These are phyloP conservation scores for Scaptomyza hsui DNA, from an alignment of 1,140 invertebrate species.

Conservation along the genomic window DNA sequence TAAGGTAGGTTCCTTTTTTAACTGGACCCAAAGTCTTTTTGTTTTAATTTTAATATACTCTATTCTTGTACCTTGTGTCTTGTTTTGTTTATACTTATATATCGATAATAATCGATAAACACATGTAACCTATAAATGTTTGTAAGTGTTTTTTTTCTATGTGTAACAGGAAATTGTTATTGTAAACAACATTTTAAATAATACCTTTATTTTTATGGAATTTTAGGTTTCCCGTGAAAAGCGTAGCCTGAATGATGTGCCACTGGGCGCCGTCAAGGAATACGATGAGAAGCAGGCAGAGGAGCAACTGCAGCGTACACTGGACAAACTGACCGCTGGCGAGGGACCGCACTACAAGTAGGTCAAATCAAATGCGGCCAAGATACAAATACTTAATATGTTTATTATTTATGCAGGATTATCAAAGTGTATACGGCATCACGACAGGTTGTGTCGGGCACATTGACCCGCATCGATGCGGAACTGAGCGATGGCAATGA, in stretches of 20 bases:
- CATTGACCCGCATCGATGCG: constrained; percentile 74
- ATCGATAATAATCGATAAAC: too few relatives aligned
- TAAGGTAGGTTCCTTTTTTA: too few relatives aligned
- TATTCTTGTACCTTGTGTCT: too few relatives aligned
- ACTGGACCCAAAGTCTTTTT: too few relatives aligned
- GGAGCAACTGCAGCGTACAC: constrained; percentile 53
- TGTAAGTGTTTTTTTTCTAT: too few relatives aligned
- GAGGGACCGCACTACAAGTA: constrained; percentile 77
- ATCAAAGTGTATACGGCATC: constrained; percentile 68
- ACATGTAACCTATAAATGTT: too few relatives aligned
- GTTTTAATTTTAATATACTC: too few relatives aligned
- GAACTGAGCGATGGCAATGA: constrained; percentile 58
- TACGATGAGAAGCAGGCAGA: constrained; percentile 66
- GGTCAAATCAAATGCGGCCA: neutral
- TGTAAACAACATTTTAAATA: too few relatives aligned
- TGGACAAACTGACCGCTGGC: constrained; percentile 69
- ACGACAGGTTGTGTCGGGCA: constrained; percentile 66
- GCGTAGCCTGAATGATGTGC: constrained; percentile 50
- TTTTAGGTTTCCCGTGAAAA: constrained; percentile 49
- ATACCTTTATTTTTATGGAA: neutral
- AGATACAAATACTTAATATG: neutral
- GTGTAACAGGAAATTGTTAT: too few relatives aligned
- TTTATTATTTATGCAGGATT: constrained; percentile 47
- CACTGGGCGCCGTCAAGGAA: constrained; percentile 38
- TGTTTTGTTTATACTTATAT: too few relatives aligned